phyloP scores from a whole-genome alignment of 2,797 vertebrate species.

The Coregonus ussuriensis region DNA sequence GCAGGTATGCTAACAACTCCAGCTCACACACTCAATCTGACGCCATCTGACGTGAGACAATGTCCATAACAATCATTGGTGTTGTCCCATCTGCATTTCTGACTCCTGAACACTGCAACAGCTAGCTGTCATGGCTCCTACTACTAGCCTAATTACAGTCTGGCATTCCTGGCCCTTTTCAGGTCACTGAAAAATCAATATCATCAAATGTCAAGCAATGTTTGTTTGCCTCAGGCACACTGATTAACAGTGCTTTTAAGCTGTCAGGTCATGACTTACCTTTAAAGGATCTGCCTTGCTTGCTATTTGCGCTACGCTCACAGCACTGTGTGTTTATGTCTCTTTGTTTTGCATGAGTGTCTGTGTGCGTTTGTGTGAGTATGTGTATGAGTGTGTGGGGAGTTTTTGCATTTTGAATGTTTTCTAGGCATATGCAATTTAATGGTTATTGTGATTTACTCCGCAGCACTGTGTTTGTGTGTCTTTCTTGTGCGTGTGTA shows the following conservation, averaged over 20 bases:
- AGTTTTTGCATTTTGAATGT: no score
- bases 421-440: no score
- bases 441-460: no score
- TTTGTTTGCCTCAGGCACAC: constrained; percentile 18
- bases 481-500: not conserved
- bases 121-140: not conserved
- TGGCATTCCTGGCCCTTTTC: not conserved
- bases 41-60: no score
- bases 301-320: not conserved
- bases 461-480: no score
- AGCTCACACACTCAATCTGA: no score
- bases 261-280: constrained; percentile 29
- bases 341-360: not conserved
- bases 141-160: no score
- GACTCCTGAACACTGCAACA: not conserved
- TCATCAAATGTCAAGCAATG: constrained; percentile 7
- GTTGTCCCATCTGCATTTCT: not conserved
- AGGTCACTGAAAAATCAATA: constrained; percentile 3
- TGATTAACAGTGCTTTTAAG: constrained; percentile 32
- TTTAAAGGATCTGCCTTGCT: constrained; percentile 21
- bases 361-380: constrained; percentile 1
- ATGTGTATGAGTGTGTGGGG: not conserved
- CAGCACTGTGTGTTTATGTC: not conserved
- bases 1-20: no score
- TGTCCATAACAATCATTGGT: not conserved